phyloP scores from a whole-genome alignment of 2,888 invertebrate genomes.

The Callosobruchus maculatus region DNA sequence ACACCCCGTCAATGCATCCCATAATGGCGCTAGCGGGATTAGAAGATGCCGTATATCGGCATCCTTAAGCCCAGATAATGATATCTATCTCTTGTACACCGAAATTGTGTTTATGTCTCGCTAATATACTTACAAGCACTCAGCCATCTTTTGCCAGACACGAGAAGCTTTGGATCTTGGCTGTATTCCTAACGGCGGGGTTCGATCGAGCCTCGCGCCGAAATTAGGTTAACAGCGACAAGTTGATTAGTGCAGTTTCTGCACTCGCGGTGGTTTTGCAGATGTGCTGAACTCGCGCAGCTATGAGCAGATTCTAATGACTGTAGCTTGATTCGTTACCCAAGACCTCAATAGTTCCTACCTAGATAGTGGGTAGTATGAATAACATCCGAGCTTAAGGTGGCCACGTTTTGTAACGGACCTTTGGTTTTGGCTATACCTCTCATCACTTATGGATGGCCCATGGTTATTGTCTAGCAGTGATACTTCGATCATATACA shows the following conservation, averaged over 20 bases:
- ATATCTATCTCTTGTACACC: background rate
- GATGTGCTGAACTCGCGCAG: background rate
- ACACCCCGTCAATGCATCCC: background rate
- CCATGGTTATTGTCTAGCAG: too few species aligned
- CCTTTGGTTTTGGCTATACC: too few species aligned
- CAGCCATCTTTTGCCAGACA: background rate
- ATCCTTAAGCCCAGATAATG: background rate
- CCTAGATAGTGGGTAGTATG: too few species aligned
- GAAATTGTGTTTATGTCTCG: background rate
- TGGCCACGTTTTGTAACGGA: too few species aligned
- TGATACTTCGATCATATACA: too few species aligned
- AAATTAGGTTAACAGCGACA: background rate
- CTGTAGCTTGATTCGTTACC: background rate
- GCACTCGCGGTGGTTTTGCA: background rate
- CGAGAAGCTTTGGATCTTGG: background rate
- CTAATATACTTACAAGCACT: background rate
- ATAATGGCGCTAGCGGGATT: background rate
- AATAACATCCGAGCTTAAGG: too few species aligned
- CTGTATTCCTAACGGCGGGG: background rate
- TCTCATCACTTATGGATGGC: too few species aligned
- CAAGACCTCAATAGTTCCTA: too few species aligned
- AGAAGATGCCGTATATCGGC: background rate
- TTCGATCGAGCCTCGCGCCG: background rate
- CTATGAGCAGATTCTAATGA: background rate
- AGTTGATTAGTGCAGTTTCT: background rate